Evolutionary conservation across 1,140 invertebrate genomes (phyloP).

Genomic region (Drosophila bifasciata): DNA sequence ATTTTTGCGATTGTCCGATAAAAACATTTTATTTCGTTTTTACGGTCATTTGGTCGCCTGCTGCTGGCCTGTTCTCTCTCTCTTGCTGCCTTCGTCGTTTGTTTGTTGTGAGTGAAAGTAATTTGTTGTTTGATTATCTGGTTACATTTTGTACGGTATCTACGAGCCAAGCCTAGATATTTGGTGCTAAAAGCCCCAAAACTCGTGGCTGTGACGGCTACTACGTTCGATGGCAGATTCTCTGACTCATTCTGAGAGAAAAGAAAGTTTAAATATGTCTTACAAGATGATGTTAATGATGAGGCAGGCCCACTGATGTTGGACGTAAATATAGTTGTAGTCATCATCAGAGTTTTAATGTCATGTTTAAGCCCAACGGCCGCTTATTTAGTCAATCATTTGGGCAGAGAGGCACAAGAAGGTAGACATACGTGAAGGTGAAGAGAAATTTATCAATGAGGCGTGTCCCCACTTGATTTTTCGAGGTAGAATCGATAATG

Average conservation of each 20-base stretch:
- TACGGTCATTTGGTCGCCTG: constrained; percentile 38
- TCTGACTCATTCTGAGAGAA: constrained; percentile 40
- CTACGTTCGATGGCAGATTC: constrained; percentile 33
- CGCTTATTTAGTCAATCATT: constrained; percentile 65
- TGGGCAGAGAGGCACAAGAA: constrained; percentile 13
- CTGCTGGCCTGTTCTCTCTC: too few species aligned
- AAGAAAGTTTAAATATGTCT: constrained; percentile 65
- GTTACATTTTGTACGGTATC: constrained; percentile 7
- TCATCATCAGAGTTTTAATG: constrained; percentile 48
- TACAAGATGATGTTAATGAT: constrained; percentile 16
- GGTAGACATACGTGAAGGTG: constrained; percentile 8
- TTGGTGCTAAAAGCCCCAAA: constrained; percentile 55
- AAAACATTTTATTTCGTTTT: constrained; percentile 64
- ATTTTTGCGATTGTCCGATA: constrained; percentile 59
- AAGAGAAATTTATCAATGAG: constrained; percentile 40
- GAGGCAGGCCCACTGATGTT: not conserved
- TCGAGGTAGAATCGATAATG: constrained; percentile 1
- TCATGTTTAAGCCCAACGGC: constrained; percentile 32
- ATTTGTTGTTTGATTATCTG: constrained; percentile 58
- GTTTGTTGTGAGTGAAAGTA: constrained; percentile 71
- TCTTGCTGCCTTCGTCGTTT: constrained; percentile 9
- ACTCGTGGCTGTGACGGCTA: not conserved
- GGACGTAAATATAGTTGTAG: constrained; percentile 48
- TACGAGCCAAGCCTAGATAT: constrained; percentile 49
- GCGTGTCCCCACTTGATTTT: constrained; percentile 1